These are phyloP conservation scores for Pseudorectes ferrugineus DNA, from an alignment of 2,113 vertebrate genomes.

Conservation along the genomic window DNA sequence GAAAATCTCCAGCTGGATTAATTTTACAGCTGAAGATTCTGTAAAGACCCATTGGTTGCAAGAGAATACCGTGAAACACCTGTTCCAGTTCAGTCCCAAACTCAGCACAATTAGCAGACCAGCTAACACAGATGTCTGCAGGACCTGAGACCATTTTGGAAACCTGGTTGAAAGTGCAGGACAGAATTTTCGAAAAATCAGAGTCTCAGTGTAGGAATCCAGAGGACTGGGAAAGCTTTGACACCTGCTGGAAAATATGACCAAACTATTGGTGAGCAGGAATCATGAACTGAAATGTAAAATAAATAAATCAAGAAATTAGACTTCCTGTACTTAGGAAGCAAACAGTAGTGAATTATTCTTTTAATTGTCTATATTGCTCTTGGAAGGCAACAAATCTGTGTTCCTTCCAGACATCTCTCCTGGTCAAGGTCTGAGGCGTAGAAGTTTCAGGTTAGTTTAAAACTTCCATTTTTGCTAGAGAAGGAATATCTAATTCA, in stretches of 20 bases:
- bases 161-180: neutral
- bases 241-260: neutral
- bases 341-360: neutral
- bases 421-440: neutral
- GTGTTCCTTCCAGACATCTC: neutral
- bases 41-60: neutral
- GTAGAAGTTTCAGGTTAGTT: neutral
- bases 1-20: neutral
- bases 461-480: neutral
- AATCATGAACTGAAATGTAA: neutral
- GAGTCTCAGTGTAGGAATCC: neutral
- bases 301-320: neutral
- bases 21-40: neutral
- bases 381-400: neutral
- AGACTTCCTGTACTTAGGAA: neutral
- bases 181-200: neutral
- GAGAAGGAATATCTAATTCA: neutral
- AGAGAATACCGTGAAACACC: neutral
- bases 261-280: neutral
- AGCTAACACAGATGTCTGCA: neutral
- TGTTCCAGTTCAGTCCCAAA: neutral
- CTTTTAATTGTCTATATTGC: neutral
- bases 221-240: neutral
- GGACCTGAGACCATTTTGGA: neutral
- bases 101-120: neutral